Evolutionary conservation across 2,113 vertebrate species (phyloP), one percentile per base, ranked within the genome.

Genomic region (Salvelinus alpinus): DNA sequence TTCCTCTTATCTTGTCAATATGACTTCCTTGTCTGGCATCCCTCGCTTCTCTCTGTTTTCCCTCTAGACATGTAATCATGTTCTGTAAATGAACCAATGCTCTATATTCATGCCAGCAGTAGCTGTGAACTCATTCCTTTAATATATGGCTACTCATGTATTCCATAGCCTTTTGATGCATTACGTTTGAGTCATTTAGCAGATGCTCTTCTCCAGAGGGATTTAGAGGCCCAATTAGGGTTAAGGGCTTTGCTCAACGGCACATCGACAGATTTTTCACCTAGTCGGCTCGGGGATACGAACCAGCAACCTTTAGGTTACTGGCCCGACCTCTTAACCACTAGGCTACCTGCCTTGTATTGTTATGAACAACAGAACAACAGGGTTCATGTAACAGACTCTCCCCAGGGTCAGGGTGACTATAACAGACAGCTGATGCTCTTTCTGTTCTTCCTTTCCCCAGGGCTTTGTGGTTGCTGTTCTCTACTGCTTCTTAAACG

Each of bases 401-500:
- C 34, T 34, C 34, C 34, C 34, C 48, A 51, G 48, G 13, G 48
- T 51, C 14, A 51, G 14, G 57, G n/a, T 60, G 16, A 20, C 20
- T 60, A 22, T 6, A n/a, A 60, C 16, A 83, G 47, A 24, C 34
- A 64, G 11, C 24, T 14, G 0, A 0, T 18, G 3, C 38, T 25
- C 1, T 47, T n/a, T 67, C 2, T 20, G 12, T 57, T 34, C 18
- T 16, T 18, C 13, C 24, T 24, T 14, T 70, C 3, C 20, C 4
- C 77, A 99, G 98, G 98, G 98, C 54, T 99, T 98, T 82, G 95
- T 96, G 69, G 98, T 99, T 25, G 95, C 96, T 3, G 94, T 99
- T 68, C 93, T 99, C 73, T 99, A 99, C 91, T 99, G 97, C 88
- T 99, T 99, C 88, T 89, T 99, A 88, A 99, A 99, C 11, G 96